Base-by-base conservation (phyloP, 2,113 vertebrate species). In the Sapajus apella region DNA sequence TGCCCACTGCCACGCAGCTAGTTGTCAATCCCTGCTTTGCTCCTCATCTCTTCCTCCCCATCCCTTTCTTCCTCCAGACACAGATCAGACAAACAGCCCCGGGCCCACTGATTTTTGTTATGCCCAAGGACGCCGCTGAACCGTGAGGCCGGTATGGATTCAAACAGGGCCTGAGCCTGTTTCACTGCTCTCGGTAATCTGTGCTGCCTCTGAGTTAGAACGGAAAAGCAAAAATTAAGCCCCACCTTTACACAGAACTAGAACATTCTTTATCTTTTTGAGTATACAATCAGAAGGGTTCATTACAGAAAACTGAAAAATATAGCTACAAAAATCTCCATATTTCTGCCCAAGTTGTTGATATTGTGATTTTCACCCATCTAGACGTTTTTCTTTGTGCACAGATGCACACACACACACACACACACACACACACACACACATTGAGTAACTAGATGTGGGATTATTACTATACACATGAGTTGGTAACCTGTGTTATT, bases 61-160 rank as follows among this genome's bases (percentile, higher is more conserved):
- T 40, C 37, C 37, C 13, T 50, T 56, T 30, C 64, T 32, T 58
- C 17, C 6, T n/a, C 23, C 14, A n/a, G 13, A 58, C 50, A 47
- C 37, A 23, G 64, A 40, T 47, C 64, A 47, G 27, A 5, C 73
- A 30, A 47, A 17, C 18, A 1, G 3, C 35, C 70, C 56, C 0
- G 14, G 45, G 61, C 61, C 50, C 40, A 4, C 7, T 45, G 32
- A 47, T 37, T 84, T 73, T 21, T 30, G 4, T 64, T 64, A 25
- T 0, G 6, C 16, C 11, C 25, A 20, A 13, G 18, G 10, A 7
- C 13, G 4, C 23, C 2, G 0, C 70, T 21, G 35, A 2, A 32
- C 16, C 32, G 0, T 1, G 17, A 6, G 8, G 52, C 21, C 11
- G 75, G 7, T 4, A 21, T 17, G 13, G 64, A 20, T 25, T 10